Base-by-base conservation (phyloP, 2,888 invertebrate genomes). In the Urechis unicinctus region DNA sequence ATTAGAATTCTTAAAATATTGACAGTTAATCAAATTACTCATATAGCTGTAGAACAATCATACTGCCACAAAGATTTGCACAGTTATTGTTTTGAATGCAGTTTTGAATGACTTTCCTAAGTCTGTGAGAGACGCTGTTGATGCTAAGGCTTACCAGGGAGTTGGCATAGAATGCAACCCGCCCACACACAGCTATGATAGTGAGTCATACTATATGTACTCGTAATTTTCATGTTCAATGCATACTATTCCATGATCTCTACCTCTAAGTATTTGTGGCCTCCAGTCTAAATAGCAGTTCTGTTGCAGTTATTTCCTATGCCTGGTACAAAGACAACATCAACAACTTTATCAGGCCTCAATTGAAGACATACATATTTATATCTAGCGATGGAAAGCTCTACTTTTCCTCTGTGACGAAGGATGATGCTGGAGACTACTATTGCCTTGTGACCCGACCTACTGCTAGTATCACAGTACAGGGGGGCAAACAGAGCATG, bases 321-420 rank as follows among this genome's bases (percentile, higher is more conserved):
- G 47, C 50, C 5, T 60, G 95, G 95, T 88, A 89, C 9, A 85
- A 94, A 61, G 88, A 89, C 70, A 87, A 84, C 69, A 91, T 93
- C 66, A 89, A 89, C 0, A 92, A 92, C 77, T 89, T 94, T 66
- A 92, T 96, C 1, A 91, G 94, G 74, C 91, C 94, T 77, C 91
- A 93, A 75, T 85, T 87, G 69, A 82, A 95, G 53, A 66, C 66
- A 3, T 68, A 75, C 63, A 89, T 93, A 0, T 95, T 96, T 81
- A 92, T 94, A 0, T 95, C 95, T 0, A 83, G 86, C 69, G 94
- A 95, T 81, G 95, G 95, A 45, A 89, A 93, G 17, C 82, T 96
- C 21, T 96, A 96, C 73, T 95, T 96, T 74, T 92, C 95, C 24
- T 89, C 91, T 5, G 83, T 96, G 66, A 94, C 95, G 79, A 85